phyloP scores from a whole-genome alignment of 1,140 invertebrate species.

The Drosophila ananassae region DNA sequence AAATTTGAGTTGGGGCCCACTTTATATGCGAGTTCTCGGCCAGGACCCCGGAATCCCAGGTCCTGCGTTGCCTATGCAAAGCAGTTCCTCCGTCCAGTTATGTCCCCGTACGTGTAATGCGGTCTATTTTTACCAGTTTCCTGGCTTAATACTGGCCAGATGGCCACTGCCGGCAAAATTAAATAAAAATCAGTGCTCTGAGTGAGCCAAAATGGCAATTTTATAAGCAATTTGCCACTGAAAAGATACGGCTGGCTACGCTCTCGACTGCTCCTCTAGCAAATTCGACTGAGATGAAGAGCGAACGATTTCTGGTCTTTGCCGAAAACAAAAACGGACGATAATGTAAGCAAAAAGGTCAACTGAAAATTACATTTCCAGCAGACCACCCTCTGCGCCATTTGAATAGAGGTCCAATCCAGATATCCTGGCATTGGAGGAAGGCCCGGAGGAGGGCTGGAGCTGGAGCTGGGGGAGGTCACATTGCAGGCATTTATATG shows the following conservation, averaged over 20 bases:
- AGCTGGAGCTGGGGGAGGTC: background rate
- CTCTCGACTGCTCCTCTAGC: background rate
- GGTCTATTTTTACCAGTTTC: conserved; percentile 51
- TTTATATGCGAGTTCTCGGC: conserved; percentile 4
- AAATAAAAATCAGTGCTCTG: conserved; percentile 77
- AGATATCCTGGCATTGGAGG: conserved; percentile 9
- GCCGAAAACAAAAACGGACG: background rate
- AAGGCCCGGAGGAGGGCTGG: background rate
- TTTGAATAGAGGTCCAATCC: conserved; percentile 51
- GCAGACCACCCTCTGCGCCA: conserved; percentile 38
- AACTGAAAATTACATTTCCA: conserved; percentile 73
- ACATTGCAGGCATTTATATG: conserved; percentile 77
- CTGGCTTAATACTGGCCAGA: conserved; percentile 16
- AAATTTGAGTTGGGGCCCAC: conserved; percentile 38
- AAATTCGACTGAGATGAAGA: background rate
- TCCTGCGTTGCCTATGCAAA: conserved; percentile 50
- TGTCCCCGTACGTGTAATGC: conserved; percentile 57
- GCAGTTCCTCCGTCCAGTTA: conserved; percentile 37
- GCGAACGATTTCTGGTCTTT: background rate
- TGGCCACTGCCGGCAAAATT: conserved; percentile 66
- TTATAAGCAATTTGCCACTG: conserved; percentile 79
- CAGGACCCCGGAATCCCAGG: conserved; percentile 17
- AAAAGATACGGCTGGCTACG: conserved; percentile 22
- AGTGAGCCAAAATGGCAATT: conserved; percentile 78
- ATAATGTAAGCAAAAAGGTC: conserved; percentile 22